These are phyloP conservation scores for Eidolon dupreanum DNA, from an alignment of 2,797 vertebrate genomes.

Conservation along the genomic window DNA sequence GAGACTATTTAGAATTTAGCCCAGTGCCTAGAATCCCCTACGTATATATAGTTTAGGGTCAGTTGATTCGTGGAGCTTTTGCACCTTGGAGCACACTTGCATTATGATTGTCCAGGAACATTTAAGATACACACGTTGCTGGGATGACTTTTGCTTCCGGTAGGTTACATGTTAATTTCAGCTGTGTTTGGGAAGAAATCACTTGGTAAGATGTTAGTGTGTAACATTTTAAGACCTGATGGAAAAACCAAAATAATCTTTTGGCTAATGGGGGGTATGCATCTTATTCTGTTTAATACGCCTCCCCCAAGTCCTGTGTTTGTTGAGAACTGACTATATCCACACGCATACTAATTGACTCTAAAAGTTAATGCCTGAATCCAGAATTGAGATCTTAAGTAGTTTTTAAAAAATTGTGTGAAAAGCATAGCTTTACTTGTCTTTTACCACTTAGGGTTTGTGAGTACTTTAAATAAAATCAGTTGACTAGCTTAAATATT, in stretches of 20 bases:
- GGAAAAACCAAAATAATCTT: slow-evolving; percentile 21
- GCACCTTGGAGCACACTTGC: neutral
- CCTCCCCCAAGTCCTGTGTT: neutral
- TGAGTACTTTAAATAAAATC: slow-evolving; percentile 44
- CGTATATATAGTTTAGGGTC: neutral
- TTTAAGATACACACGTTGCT: neutral
- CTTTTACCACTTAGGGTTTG: neutral
- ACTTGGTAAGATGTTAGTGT: slow-evolving; percentile 5
- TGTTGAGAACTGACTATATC: slow-evolving; percentile 38
- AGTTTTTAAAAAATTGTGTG: neutral
- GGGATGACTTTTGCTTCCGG: slow-evolving; percentile 10
- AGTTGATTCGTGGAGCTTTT: neutral
- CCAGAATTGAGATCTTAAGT: slow-evolving; percentile 9
- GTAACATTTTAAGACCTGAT: slow-evolving; percentile 22
- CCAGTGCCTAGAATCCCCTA: neutral
- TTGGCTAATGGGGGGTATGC: neutral
- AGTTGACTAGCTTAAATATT: slow-evolving; percentile 26
- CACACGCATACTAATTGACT: neutral
- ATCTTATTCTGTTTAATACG: neutral
- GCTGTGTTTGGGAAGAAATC: neutral
- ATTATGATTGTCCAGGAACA: neutral
- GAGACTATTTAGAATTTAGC: neutral
- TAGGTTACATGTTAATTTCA: neutral
- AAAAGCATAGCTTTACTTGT: slow-evolving; percentile 17
- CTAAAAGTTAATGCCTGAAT: slow-evolving; percentile 27